A percentile compares a stretch with the other conserved stretches of the same genome.
Conservation (phyloP, 2,797 vertebrate species). For the Amazona ochrocephala region DNA sequence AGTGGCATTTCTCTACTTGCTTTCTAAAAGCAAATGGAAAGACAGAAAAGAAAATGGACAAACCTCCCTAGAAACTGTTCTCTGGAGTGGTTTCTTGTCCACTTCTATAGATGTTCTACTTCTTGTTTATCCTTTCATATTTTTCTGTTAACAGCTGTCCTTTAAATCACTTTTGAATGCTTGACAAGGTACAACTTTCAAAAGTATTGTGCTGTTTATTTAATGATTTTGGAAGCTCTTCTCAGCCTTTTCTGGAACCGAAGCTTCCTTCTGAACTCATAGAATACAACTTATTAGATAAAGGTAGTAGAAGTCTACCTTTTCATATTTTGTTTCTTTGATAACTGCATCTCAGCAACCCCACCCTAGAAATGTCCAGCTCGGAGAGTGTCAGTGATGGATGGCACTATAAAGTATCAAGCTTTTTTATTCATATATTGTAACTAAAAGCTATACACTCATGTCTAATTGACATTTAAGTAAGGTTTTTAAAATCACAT, state of each 20-base stretch:
- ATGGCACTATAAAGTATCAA: neutral
- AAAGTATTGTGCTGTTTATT: neutral
- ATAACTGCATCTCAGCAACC: neutral
- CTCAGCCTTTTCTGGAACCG: conserved; percentile 4
- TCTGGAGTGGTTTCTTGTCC: neutral
- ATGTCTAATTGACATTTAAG: conserved; percentile 2
- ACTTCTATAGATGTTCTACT: neutral
- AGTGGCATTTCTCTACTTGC: neutral
- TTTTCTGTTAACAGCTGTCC: neutral
- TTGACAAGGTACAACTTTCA: neutral
- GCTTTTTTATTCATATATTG: neutral
- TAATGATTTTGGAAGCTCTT: neutral
- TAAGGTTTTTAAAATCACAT: neutral
- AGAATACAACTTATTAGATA: neutral
- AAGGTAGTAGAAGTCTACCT: neutral
- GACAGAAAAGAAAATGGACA: neutral
- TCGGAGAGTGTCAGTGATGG: neutral
- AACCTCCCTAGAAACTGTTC: neutral
- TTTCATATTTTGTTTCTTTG: neutral
- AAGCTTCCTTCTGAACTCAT: neutral
- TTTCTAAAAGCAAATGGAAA: neutral
- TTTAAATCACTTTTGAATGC: neutral
- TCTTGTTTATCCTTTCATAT: neutral
- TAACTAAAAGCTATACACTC: neutral
- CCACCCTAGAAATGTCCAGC: neutral